These are phyloP conservation scores for Selenia dentaria DNA, from an alignment of 2,888 invertebrate species.

Conservation along the genomic window DNA sequence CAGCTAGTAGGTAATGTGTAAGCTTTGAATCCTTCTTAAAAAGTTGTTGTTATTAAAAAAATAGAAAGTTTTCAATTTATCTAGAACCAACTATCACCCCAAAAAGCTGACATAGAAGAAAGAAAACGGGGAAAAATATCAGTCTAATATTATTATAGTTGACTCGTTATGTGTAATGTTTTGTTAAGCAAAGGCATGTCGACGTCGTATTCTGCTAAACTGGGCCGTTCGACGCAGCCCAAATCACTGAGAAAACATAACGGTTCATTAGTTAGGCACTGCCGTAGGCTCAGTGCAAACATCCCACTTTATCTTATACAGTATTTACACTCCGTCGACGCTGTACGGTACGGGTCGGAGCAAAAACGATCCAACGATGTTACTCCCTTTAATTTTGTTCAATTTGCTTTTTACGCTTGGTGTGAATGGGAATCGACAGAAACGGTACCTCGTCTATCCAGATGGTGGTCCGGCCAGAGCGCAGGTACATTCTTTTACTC, in stretches of 20 bases:
- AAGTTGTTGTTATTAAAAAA: too few relatives aligned
- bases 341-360: slow-evolving; percentile 42
- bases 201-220: slow-evolving; percentile 17
- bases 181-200: slow-evolving; percentile 40
- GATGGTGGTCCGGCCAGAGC: slow-evolving; percentile 84
- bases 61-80: too few relatives aligned
- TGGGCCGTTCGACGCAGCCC: slow-evolving; percentile 49
- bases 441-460: slow-evolving; percentile 84
- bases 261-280: slow-evolving; percentile 75
- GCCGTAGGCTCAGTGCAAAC: slow-evolving; percentile 69
- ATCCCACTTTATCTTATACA: slow-evolving; percentile 67
- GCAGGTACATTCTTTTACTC: slow-evolving; percentile 71
- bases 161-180: slow-evolving; percentile 38
- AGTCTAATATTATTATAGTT: slow-evolving; percentile 13
- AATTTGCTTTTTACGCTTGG: slow-evolving; percentile 50
- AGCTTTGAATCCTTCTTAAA: too few relatives aligned
- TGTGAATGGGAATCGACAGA: slow-evolving; percentile 63
- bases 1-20: too few relatives aligned
- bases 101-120: too few relatives aligned
- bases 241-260: slow-evolving; percentile 79
- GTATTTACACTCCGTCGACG: slow-evolving; percentile 62
- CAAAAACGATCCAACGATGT: slow-evolving; percentile 51
- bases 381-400: slow-evolving; percentile 62
- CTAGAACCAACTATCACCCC: too few relatives aligned
- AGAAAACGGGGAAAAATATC: too few relatives aligned